These are phyloP conservation scores for Mactromeris polynyma DNA, from an alignment of 2,888 invertebrate genomes.

Conservation along the genomic window DNA sequence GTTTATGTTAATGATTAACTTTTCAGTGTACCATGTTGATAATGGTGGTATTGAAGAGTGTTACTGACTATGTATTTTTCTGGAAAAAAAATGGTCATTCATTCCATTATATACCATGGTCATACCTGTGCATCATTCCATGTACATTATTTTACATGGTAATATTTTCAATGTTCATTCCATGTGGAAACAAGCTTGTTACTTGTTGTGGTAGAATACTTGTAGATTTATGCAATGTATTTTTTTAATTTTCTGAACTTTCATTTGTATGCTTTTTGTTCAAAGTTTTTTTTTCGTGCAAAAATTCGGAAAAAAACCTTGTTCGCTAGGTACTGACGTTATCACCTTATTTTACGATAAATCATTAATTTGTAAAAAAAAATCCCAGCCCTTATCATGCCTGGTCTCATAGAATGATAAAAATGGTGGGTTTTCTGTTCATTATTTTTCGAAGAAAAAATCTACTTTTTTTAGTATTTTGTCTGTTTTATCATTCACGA, in stretches of 20 bases:
- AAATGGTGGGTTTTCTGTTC: background rate
- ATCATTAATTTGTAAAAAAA: background rate
- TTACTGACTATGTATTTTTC: slow-evolving; percentile 33
- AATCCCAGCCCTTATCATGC: background rate
- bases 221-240: slow-evolving; percentile 64
- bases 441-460: background rate
- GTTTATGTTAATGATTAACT: slow-evolving; percentile 20
- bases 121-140: slow-evolving; percentile 20
- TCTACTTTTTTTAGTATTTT: background rate
- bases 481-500: slow-evolving; percentile 45
- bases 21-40: slow-evolving; percentile 20
- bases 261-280: slow-evolving; percentile 36
- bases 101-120: slow-evolving; percentile 3
- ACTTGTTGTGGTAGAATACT: slow-evolving; percentile 56
- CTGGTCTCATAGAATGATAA: background rate
- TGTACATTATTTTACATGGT: slow-evolving; percentile 34
- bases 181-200: slow-evolving; percentile 6
- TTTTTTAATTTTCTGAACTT: slow-evolving; percentile 59
- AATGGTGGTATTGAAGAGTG: background rate
- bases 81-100: slow-evolving; percentile 26
- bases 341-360: background rate
- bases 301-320: background rate
- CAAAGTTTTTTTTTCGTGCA: background rate
- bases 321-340: background rate
- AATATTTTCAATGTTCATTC: slow-evolving; percentile 22